These are phyloP conservation scores for Carettochelys insculpta DNA, from an alignment of 2,113 vertebrate genomes.

Conservation along the genomic window DNA sequence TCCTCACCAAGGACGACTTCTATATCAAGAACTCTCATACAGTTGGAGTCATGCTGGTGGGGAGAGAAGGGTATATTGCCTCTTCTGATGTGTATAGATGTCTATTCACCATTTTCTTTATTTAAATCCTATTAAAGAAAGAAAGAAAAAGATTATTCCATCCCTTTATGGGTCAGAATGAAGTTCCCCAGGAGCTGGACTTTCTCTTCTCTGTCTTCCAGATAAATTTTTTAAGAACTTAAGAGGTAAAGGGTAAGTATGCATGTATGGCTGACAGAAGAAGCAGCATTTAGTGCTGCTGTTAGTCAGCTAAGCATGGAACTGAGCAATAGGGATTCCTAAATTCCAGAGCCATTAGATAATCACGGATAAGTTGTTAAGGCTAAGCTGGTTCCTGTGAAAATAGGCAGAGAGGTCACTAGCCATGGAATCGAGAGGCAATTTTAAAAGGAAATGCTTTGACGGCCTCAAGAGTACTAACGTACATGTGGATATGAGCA, in stretches of 20 bases:
- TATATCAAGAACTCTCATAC: neutral
- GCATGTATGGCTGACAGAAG: fast-evolving
- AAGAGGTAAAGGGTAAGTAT: neutral
- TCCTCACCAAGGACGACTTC: neutral
- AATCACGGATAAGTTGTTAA: fast-evolving
- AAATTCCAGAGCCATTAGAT: fast-evolving
- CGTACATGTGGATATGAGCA: neutral
- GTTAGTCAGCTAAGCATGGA: fast-evolving
- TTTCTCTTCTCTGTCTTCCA: neutral
- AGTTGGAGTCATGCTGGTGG: neutral
- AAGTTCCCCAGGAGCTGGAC: neutral
- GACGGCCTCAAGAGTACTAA: neutral
- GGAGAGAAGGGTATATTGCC: neutral
- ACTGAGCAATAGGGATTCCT: neutral
- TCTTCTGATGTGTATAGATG: neutral
- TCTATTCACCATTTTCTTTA: neutral
- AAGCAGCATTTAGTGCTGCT: neutral
- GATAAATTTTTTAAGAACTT: neutral
- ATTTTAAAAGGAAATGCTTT: neutral
- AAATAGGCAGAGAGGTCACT: neutral
- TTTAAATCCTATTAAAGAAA: conserved; percentile 2
- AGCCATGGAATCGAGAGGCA: neutral
- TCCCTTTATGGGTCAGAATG: neutral
- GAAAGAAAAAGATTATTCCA: neutral
- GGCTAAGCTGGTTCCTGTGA: neutral